Percentiles rank a stretch among this genome's conserved stretches.
phyloP scores from a whole-genome alignment of 2,888 invertebrate species.

The Patella ulyssiponensis region DNA sequence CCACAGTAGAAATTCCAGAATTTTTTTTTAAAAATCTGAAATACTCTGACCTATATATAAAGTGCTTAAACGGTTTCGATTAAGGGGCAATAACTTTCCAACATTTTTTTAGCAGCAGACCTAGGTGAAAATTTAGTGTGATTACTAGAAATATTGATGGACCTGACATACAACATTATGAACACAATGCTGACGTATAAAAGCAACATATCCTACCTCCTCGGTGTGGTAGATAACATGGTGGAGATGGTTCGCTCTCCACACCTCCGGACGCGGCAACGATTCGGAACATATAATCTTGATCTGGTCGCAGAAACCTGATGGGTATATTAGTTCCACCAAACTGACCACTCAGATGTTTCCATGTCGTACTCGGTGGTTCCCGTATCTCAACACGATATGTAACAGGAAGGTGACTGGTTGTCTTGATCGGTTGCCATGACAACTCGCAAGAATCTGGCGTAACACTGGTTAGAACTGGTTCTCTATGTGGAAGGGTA shows the following conservation, averaged over 20 bases:
- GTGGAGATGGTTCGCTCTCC: constrained; percentile 94
- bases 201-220: constrained; percentile 46
- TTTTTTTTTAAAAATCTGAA: too few relatives aligned
- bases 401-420: constrained; percentile 82
- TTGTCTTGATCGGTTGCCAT: constrained; percentile 90
- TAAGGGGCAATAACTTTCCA: too few relatives aligned
- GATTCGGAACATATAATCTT: constrained; percentile 95
- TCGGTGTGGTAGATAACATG: constrained; percentile 60
- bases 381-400: constrained; percentile 90
- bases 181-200: too few relatives aligned
- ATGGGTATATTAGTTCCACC: constrained; percentile 48
- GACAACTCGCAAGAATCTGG: constrained; percentile 92
- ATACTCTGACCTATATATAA: too few relatives aligned
- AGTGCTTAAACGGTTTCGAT: too few relatives aligned
- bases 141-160: too few relatives aligned
- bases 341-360: constrained; percentile 55
- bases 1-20: too few relatives aligned
- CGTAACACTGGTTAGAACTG: constrained; percentile 93
- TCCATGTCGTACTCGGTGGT: constrained; percentile 71
- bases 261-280: constrained; percentile 96
- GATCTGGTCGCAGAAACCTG: constrained; percentile 67
- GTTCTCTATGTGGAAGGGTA: constrained; percentile 78
- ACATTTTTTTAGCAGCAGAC: too few relatives aligned
- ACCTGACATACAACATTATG: too few relatives aligned
- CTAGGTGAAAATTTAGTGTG: too few relatives aligned